phyloP scores from a whole-genome alignment of 2,888 invertebrate genomes.

The Coelogynopora nodosa region DNA sequence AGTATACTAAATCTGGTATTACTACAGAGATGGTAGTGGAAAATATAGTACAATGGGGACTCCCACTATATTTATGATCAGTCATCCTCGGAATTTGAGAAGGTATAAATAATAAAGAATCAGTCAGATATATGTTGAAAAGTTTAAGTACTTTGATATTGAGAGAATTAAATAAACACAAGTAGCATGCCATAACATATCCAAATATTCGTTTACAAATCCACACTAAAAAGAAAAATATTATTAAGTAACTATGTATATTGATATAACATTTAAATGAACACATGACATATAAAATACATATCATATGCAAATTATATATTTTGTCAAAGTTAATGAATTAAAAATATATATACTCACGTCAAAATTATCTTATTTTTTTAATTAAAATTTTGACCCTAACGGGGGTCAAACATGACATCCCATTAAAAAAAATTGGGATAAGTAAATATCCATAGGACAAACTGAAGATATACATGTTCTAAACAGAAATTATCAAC shows the following conservation, averaged over 20 bases:
- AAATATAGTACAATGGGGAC: not conserved
- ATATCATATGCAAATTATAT: no score
- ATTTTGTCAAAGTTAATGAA: no score
- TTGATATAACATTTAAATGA: no score
- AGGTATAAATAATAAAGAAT: not conserved
- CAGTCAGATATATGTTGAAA: not conserved
- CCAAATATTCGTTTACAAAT: not conserved
- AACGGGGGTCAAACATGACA: no score
- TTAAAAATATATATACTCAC: no score
- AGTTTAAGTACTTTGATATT: not conserved
- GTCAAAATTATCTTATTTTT: no score
- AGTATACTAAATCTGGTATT: not conserved
- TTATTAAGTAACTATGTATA: not conserved
- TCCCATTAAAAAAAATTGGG: no score
- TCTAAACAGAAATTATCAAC: no score
- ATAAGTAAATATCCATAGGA: no score
- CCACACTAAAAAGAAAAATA: not conserved
- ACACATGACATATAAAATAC: no score
- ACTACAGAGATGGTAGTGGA: not conserved
- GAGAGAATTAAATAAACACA: not conserved
- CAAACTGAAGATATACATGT: no score
- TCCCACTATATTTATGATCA: not conserved
- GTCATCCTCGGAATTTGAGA: not conserved
- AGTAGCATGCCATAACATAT: not conserved
- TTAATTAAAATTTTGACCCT: no score